Conservation (phyloP, 2,113 vertebrate genomes). For the Oxyura jamaicensis region DNA sequence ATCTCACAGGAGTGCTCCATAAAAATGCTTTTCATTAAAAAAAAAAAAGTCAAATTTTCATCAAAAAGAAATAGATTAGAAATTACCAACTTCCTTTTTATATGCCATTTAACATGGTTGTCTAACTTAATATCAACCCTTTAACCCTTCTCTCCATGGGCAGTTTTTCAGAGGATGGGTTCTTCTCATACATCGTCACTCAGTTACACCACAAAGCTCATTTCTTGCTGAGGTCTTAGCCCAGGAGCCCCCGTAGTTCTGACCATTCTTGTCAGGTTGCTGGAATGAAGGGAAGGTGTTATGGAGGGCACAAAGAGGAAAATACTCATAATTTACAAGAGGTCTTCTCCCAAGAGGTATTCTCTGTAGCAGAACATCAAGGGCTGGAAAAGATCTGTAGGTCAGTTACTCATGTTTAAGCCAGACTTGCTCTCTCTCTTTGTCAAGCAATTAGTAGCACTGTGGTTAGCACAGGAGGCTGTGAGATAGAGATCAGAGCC, state of each 20-base stretch:
- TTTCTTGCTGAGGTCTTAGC: not conserved
- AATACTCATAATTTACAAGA: not conserved
- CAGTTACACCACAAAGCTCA: not conserved
- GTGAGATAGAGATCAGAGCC: slow-evolving; percentile 45
- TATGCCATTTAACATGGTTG: not conserved
- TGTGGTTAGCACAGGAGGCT: not conserved
- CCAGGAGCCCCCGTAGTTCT: not conserved
- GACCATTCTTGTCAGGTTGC: not conserved
- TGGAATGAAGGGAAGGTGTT: not conserved
- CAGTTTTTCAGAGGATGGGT: not conserved
- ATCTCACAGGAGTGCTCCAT: slow-evolving; percentile 21
- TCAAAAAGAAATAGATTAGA: not conserved
- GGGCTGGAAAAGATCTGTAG: not conserved
- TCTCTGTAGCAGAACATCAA: not conserved
- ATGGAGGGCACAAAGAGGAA: not conserved
- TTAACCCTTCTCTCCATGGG: not conserved
- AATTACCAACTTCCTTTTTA: slow-evolving; percentile 22
- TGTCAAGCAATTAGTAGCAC: slow-evolving; percentile 18
- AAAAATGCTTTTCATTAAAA: slow-evolving; percentile 24
- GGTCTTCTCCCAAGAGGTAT: not conserved
- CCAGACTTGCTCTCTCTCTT: not conserved
- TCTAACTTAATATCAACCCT: not conserved
- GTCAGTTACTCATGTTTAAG: not conserved
- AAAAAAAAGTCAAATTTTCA: slow-evolving; percentile 5
- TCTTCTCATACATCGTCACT: not conserved